Evolutionary conservation across 2,888 invertebrate species (phyloP), one percentile per base, ranked within the genome.

Genomic region (Acronicta psi): DNA sequence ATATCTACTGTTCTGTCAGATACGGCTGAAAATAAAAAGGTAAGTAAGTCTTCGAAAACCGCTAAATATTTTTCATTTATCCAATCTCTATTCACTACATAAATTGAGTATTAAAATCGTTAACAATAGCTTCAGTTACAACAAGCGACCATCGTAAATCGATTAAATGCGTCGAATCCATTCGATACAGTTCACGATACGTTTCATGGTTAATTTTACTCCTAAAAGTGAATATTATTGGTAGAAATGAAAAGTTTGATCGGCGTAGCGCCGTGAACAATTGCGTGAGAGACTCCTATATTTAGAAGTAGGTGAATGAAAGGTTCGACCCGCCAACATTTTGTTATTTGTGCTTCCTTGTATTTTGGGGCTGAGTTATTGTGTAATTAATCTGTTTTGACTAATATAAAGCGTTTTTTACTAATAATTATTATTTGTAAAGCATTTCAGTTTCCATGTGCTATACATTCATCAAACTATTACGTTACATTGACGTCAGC

Each of bases 81-180:
- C 4, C 31, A 50, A 18, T 29, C 13, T 16, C 2, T 10, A 13
- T 20, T 31, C 31, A 51, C 50, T 44, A 52, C 46, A 52, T 55
- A 45, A 61, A 67, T 60, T 37, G 54, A 56, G 37, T 47, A 42
- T 44, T 46, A 55, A 68, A 58, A 81, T 73, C 70, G 70, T 73
- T 71, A 81, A 82, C 76, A 79, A 77, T 70, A 56, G 59, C 54
- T 57, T 52, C 51, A 77, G 73, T 78, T 76, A 73, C 66, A 74
- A 77, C 77, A 78, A 60, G 69, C 57, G 59, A 50, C 63, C 72
- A 73, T 75, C 60, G 62, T 53, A 58, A 70, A 69, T 69, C 69
- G 62, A 66, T 65, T 51, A 53, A 68, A 50, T 58, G 66, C 44
- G 51, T 68, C 61, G 38, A 79, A 79, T 77, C 56, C 55, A 78